Evolutionary conservation across 2,888 invertebrate genomes (phyloP), one percentile per base, ranked within the genome.

Genomic region (Heliconius aoede): DNA sequence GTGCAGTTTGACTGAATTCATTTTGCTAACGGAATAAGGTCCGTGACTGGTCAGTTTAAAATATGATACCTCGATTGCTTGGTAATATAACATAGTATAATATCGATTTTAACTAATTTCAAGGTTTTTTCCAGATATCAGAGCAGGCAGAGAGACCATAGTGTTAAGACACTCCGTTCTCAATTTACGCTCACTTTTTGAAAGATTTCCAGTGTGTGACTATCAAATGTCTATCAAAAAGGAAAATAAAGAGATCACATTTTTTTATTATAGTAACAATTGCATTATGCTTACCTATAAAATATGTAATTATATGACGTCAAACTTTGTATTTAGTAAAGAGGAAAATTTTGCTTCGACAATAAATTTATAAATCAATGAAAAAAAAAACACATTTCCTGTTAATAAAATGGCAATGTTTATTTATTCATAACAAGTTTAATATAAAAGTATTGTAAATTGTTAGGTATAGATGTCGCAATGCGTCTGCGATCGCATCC

Each of bases 401-500:
- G 11, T 36, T 36, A 5, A 3, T 11, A 46, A 46, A 46, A 46
- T 2, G 5, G 18, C 5, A 24, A 24, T 58, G 4, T 24, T 24
- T 13, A 24, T 21, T 61, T 28, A 61, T 61, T 61, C 32, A n/a
- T n/a, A 32, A 36, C 65, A 58, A 32, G 28, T 18, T 24, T 51
- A n/a, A 51, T 40, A 64, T 28, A 24, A 58, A 58, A 67, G 58
- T 60, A 68, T 28, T 24, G 58, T 58, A 58, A 74, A 67, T 40
- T 18, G 64, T 30, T 64, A 28, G 24, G 4, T 74, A 26, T 74
- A 64, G 55, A 64, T 80, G 77, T 81, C 81, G 82, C 82, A 81
- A 72, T 81, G 81, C 82, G 81, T 78, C 80, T 80, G 60, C 73
- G 69, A 78, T 79, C 74, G 80, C 78, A 78, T 74, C 76, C 67